A percentile compares a stretch with the other conserved stretches of the same genome.
phyloP scores from a whole-genome alignment of 2,797 vertebrate genomes.

The Acanthurus lineatus region DNA sequence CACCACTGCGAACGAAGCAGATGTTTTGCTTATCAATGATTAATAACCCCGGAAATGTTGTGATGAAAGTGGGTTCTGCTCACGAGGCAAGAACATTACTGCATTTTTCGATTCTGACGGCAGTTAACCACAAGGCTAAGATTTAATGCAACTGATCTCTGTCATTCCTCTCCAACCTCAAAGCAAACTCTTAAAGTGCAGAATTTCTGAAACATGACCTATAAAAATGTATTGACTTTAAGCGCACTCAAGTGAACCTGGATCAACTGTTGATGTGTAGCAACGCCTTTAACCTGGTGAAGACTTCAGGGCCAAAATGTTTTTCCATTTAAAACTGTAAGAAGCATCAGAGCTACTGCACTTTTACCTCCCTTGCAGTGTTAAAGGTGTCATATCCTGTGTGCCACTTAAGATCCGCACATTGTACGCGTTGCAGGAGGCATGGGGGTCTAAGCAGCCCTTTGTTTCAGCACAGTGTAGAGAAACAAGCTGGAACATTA shows the following conservation, averaged over 20 bases:
- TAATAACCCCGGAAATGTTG: conserved; percentile 36
- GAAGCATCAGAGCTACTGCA: not conserved
- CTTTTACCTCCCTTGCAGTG: not conserved
- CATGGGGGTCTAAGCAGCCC: not conserved
- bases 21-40: conserved; percentile 49
- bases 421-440: conserved; percentile 1
- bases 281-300: not conserved
- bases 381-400: not conserved
- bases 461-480: not conserved
- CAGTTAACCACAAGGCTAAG: not conserved
- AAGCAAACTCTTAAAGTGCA: too few species aligned
- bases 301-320: not conserved
- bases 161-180: too few species aligned
- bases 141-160: too few species aligned
- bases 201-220: too few species aligned
- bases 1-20: not conserved
- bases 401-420: not conserved
- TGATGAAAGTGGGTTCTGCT: conserved; percentile 23
- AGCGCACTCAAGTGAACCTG: not conserved
- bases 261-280: not conserved
- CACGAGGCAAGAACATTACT: not conserved
- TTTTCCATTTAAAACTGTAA: not conserved
- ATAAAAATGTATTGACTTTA: too few species aligned
- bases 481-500: conserved; percentile 4
- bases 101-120: conserved; percentile 19